A percentile compares a stretch with the other conserved stretches of the same genome.
Evolutionary conservation across 2,888 invertebrate species (phyloP).

Genomic region (Himalopsyche kuldschensis): DNA sequence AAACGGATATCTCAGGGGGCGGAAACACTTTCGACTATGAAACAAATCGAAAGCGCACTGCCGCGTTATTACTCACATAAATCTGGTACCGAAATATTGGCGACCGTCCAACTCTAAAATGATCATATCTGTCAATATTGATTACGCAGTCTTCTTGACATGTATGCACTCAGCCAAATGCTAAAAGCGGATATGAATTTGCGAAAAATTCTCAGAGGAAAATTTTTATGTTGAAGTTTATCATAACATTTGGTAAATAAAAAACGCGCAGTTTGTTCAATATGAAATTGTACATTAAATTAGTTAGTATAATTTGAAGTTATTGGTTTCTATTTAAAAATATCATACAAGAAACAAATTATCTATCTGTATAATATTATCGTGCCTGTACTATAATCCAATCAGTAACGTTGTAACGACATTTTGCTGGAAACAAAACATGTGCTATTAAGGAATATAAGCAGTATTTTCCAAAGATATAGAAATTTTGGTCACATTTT

Average conservation of each 20-base stretch:
- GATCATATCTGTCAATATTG: conserved; percentile 62
- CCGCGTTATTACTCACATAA: conserved; percentile 44
- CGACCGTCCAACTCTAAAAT: conserved; percentile 56
- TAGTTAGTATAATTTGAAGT: too few relatives aligned
- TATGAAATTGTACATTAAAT: too few relatives aligned
- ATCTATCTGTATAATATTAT: too few relatives aligned
- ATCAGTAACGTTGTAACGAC: too few relatives aligned
- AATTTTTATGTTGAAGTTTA: not conserved
- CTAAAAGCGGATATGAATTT: conserved; percentile 14
- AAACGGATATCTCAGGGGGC: not conserved
- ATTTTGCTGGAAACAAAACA: too few relatives aligned
- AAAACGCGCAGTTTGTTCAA: not conserved
- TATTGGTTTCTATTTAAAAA: too few relatives aligned
- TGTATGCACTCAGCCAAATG: conserved; percentile 47
- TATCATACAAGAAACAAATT: too few relatives aligned
- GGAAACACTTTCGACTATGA: not conserved
- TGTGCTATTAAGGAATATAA: too few relatives aligned
- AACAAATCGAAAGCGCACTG: not conserved
- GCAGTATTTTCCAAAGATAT: too few relatives aligned
- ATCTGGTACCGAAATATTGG: conserved; percentile 58
- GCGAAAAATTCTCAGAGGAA: not conserved
- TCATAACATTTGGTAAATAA: not conserved
- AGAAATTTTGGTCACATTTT: too few relatives aligned
- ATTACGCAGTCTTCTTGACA: conserved; percentile 44
- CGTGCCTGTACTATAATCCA: too few relatives aligned